Conservation (phyloP, 2,797 vertebrate genomes). For the Taeniopygia guttata region DNA sequence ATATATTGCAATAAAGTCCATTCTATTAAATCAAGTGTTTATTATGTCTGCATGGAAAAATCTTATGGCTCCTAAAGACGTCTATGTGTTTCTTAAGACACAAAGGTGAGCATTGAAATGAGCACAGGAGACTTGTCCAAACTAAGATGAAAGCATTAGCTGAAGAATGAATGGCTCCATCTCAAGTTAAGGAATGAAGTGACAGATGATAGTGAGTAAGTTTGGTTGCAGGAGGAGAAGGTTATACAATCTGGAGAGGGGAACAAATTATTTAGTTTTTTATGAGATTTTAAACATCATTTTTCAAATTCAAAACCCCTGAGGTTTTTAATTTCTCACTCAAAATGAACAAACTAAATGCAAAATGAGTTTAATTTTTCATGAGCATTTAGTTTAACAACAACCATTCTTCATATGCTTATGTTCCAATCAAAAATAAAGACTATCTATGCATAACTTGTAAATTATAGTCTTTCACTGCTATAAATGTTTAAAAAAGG, state of each 20-base stretch:
- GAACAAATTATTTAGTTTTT: neutral
- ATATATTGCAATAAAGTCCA: neutral
- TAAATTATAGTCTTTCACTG: neutral
- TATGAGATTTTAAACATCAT: neutral
- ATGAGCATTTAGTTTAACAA: neutral
- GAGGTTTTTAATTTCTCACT: neutral
- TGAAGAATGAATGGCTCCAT: neutral
- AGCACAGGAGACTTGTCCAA: neutral
- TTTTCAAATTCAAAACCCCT: neutral
- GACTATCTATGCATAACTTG: neutral
- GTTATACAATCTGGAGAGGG: neutral
- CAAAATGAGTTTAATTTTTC: neutral
- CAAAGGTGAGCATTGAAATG: neutral
- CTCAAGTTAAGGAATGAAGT: neutral
- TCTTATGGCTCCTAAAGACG: neutral
- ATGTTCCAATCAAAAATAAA: neutral
- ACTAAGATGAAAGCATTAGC: neutral
- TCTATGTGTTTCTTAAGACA: neutral
- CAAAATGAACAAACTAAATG: neutral
- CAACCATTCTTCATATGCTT: neutral
- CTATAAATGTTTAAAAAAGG: neutral
- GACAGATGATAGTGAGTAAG: rapidly evolving
- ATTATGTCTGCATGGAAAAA: neutral
- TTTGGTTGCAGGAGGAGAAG: neutral
- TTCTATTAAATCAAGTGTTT: neutral